Evolutionary conservation across 2,113 vertebrate species (phyloP), one percentile per base, ranked within the genome.

Genomic region (Struthidea cinerea): DNA sequence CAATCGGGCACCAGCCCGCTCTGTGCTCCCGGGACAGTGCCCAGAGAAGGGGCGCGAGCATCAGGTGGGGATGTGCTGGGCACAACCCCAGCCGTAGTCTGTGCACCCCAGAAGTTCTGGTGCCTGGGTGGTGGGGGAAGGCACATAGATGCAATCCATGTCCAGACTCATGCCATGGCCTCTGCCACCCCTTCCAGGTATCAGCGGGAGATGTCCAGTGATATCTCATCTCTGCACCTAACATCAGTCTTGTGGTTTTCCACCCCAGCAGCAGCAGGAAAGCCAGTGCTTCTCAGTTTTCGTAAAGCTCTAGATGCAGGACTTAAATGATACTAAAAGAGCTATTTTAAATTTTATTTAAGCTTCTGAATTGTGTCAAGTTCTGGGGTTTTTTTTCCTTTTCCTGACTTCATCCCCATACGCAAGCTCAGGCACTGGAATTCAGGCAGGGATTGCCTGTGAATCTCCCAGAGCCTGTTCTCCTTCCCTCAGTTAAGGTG

Each of bases 151-250:
- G 33, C 17, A 49, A 52, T 50, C 35, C 64, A 15, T n/a, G 56
- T 64, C 33, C 69, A 74, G 55, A 30, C 8, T 55, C 41, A 3
- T 44, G 35, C 37, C 57, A 24, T 4, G 21, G 42, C 33, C 39
- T 63, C 63, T 17, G 11, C 24, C 14, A 49, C 0, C 11, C 33
- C n/a, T 71, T 76, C 33, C 52, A 90, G 32, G 6, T 8, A 16
- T 9, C 11, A 15, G 19, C 19, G 26, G 61, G 27, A 49, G 47
- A 35, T 52, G 21, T 13, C 19, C 67, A 41, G n/a, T 27, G 33
- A 16, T 15, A 20, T 15, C 44, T 37, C 41, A 4, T 18, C 56
- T 41, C 65, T 55, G n/a, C 28, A 47, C 0, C 0, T 35, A 20
- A 9, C 32, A 35, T 49, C 47, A 76, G 16, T 3, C 28, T 24